Conservation (phyloP, 2,113 vertebrate species). For the Menidia beryllina region DNA sequence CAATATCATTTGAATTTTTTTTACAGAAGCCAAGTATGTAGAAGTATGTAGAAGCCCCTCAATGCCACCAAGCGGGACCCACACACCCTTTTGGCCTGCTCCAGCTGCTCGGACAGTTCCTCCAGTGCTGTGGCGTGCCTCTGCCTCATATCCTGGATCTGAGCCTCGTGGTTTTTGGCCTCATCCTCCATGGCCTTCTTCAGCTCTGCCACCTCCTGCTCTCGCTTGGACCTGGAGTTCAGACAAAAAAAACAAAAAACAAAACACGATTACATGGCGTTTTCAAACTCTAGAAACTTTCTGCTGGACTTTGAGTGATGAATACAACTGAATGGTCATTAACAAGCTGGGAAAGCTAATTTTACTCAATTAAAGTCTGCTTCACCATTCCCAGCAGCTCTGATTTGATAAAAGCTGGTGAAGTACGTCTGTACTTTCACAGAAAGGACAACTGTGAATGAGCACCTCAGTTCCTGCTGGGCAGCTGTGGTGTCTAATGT, state of each 20-base stretch:
- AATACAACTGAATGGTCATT: no score
- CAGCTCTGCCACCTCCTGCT: slow-evolving; percentile 96
- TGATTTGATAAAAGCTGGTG: no score
- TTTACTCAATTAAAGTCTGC: no score
- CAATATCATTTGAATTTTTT: not conserved
- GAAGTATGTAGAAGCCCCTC: not conserved
- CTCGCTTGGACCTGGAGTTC: slow-evolving; percentile 89
- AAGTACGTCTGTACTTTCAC: no score
- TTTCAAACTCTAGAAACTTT: no score
- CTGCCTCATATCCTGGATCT: slow-evolving; percentile 97
- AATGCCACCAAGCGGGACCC: not conserved
- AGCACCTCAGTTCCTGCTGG: slow-evolving; percentile 95
- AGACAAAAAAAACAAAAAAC: not conserved
- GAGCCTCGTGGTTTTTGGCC: slow-evolving; percentile 93
- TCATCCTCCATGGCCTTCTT: slow-evolving; percentile 98
- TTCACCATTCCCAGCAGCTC: no score
- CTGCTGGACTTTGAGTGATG: no score
- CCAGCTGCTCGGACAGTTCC: slow-evolving; percentile 95
- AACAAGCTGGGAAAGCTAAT: no score
- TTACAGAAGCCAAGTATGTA: not conserved
- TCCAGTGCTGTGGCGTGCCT: slow-evolving; percentile 90
- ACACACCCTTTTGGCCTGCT: slow-evolving; percentile 96
- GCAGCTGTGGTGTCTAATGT: slow-evolving; percentile 97
- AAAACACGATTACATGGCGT: not conserved
- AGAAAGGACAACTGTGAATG: not conserved